Conservation (phyloP, 2,888 invertebrate genomes). For the Leptarthrus brevirostris region DNA sequence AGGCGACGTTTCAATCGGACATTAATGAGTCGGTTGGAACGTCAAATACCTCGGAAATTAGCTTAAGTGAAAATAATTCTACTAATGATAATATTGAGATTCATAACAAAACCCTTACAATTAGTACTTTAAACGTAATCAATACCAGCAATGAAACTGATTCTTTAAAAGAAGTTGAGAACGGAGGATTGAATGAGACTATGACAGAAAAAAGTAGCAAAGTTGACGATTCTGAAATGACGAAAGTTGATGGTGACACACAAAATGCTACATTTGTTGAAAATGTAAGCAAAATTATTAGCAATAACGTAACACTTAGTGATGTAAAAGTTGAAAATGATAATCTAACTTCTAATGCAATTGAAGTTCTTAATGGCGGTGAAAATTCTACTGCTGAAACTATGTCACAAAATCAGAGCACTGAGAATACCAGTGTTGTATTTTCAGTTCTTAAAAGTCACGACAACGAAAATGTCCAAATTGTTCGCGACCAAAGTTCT, state of each 20-base stretch:
- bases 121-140: too few species aligned
- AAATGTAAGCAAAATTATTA: too few species aligned
- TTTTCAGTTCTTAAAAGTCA: neutral
- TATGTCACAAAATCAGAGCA: neutral
- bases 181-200: neutral
- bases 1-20: slow-evolving; percentile 57
- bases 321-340: too few species aligned
- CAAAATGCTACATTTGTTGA: too few species aligned
- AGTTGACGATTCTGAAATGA: too few species aligned
- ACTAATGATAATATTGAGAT: slow-evolving; percentile 18
- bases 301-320: too few species aligned
- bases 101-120: slow-evolving; percentile 2
- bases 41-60: slow-evolving; percentile 53
- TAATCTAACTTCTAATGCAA: too few species aligned
- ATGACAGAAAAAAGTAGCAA: neutral
- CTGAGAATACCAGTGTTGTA: neutral
- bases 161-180: slow-evolving; percentile 25
- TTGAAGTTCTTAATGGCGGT: too few species aligned
- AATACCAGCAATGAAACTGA: neutral
- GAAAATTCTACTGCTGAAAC: too few species aligned
- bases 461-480: slow-evolving; percentile 16
- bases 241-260: too few species aligned
- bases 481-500: neutral
- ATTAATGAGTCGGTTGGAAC: slow-evolving; percentile 54
- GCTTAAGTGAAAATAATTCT: slow-evolving; percentile 22